Conservation (phyloP, 2,888 invertebrate species). For the Conistra vaccinii region DNA sequence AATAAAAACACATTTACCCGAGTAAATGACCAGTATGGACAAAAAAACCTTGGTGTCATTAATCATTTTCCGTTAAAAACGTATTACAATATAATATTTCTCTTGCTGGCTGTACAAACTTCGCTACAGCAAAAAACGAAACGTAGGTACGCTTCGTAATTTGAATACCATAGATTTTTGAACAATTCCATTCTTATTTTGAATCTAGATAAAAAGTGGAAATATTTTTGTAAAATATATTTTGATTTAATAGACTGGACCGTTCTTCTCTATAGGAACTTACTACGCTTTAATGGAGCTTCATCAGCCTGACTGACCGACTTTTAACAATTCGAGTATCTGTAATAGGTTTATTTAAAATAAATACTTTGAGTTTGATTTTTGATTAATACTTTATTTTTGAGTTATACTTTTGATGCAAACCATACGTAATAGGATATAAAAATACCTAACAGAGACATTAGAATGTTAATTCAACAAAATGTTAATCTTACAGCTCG, state of each 20-base stretch:
- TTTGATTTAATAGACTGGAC: too few species aligned
- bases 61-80: conserved; percentile 62
- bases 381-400: background rate
- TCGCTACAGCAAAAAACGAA: conserved; percentile 34
- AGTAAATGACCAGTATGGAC: conserved; percentile 52
- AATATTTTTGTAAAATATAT: background rate
- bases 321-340: too few species aligned
- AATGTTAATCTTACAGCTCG: conserved; percentile 59
- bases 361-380: too few species aligned
- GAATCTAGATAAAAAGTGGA: conserved; percentile 38
- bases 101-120: conserved; percentile 48
- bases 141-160: conserved; percentile 36
- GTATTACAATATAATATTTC: conserved; percentile 53
- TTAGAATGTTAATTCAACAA: conserved; percentile 55
- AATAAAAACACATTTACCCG: conserved; percentile 55
- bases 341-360: too few species aligned
- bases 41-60: conserved; percentile 56
- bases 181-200: conserved; percentile 40
- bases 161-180: conserved; percentile 48
- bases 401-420: conserved; percentile 32
- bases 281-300: too few species aligned
- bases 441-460: conserved; percentile 57
- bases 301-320: too few species aligned
- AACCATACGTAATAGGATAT: conserved; percentile 60
- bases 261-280: too few species aligned